Evolutionary conservation across 2,888 invertebrate species (phyloP).

Genomic region (Homarus gammarus): DNA sequence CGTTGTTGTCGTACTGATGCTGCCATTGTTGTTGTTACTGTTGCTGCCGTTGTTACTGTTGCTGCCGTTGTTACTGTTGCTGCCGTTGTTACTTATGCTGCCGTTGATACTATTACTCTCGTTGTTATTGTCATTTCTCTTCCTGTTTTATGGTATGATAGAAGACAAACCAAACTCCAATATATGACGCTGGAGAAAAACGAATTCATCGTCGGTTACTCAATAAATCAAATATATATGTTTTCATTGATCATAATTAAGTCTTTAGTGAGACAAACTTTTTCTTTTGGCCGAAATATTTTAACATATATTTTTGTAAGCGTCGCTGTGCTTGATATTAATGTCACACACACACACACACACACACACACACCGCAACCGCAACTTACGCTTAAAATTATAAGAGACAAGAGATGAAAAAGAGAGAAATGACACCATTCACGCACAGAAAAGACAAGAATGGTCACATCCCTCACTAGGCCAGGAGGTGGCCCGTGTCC

Average conservation of each 20-base stretch:
- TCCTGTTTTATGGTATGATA: not conserved
- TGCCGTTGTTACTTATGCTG: not conserved
- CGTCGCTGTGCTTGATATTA: not conserved
- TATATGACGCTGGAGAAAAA: too few species aligned
- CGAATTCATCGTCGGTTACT: too few species aligned
- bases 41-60: not conserved
- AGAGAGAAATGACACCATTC: slow-evolving; percentile 32
- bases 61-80: not conserved
- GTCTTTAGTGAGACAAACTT: too few species aligned
- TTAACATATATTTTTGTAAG: too few species aligned
- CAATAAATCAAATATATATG: too few species aligned
- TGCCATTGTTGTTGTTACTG: not conserved
- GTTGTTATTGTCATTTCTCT: not conserved
- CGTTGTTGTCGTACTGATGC: not conserved
- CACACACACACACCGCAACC: not conserved
- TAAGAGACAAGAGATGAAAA: not conserved
- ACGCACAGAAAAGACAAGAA: slow-evolving; percentile 1
- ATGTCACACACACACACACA: not conserved
- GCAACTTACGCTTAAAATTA: slow-evolving; percentile 13
- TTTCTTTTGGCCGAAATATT: too few species aligned
- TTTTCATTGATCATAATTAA: too few species aligned
- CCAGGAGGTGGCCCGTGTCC: slow-evolving; percentile 5
- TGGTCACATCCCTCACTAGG: slow-evolving; percentile 1
- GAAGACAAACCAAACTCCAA: too few species aligned
- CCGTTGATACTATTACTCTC: not conserved